A percentile compares a stretch with the other conserved stretches of the same genome.
phyloP scores from a whole-genome alignment of 1,140 invertebrate species.

The Oryzaephilus surinamensis region DNA sequence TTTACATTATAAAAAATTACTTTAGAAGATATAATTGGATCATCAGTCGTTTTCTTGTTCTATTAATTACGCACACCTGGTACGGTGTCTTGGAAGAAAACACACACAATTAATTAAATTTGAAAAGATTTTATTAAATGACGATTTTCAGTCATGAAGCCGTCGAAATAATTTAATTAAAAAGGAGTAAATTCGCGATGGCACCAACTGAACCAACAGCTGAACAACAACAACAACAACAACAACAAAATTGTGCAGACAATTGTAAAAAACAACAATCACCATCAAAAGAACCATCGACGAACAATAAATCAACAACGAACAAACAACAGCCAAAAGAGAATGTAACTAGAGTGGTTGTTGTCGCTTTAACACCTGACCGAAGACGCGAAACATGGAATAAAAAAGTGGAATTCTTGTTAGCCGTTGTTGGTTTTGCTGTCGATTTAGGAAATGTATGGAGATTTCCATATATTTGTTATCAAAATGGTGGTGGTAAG shows the following conservation, averaged over 20 bases:
- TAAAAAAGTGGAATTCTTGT: slow-evolving; percentile 81
- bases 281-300: slow-evolving; percentile 10
- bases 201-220: slow-evolving; percentile 18
- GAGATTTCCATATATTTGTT: slow-evolving; percentile 72
- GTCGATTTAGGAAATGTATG: slow-evolving; percentile 77
- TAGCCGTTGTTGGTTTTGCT: slow-evolving; percentile 79
- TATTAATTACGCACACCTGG: too few relatives aligned
- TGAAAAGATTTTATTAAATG: neutral
- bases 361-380: slow-evolving; percentile 51
- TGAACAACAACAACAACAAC: slow-evolving; percentile 18
- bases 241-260: slow-evolving; percentile 14
- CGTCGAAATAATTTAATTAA: neutral
- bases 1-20: too few relatives aligned
- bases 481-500: slow-evolving; percentile 66
- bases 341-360: slow-evolving; percentile 41
- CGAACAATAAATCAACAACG: slow-evolving; percentile 8
- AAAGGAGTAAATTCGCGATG: slow-evolving; percentile 8
- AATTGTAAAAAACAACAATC: slow-evolving; percentile 21
- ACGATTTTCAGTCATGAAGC: neutral
- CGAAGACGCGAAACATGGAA: slow-evolving; percentile 58
- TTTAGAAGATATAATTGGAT: too few relatives aligned
- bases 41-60: too few relatives aligned
- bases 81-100: too few relatives aligned
- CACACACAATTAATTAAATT: too few relatives aligned
- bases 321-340: slow-evolving; percentile 20